Evolutionary conservation across 2,797 vertebrate species (phyloP).

Genomic region (Catostomus latipinnis): DNA sequence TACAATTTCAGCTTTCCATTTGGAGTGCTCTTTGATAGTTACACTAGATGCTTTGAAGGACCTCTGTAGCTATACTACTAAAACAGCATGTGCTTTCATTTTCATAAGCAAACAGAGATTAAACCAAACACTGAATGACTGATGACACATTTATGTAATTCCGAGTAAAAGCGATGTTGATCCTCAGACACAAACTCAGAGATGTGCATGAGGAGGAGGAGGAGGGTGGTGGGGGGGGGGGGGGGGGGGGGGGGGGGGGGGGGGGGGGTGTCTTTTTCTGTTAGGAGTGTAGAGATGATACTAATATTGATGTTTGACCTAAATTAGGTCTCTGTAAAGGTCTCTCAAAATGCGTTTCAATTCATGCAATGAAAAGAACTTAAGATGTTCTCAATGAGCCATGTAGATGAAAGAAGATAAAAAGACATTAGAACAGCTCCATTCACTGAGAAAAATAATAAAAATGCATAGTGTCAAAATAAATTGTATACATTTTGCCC

Average conservation of each 20-base stretch:
- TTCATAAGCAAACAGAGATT: conserved; percentile 49
- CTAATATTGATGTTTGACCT: conserved; percentile 76
- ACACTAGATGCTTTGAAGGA: conserved; percentile 61
- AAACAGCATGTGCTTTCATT: conserved; percentile 45
- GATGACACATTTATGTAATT: conserved; percentile 49
- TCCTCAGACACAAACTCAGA: conserved; percentile 52
- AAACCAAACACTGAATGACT: conserved; percentile 45
- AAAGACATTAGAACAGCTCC: conserved; percentile 40
- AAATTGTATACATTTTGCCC: conserved; percentile 82
- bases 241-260: background rate
- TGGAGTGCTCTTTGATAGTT: conserved; percentile 65
- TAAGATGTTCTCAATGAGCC: conserved; percentile 37
- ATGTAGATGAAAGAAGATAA: conserved; percentile 56
- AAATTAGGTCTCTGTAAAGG: conserved; percentile 77
- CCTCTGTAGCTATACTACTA: conserved; percentile 61
- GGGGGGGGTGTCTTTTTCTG: conserved; percentile 53
- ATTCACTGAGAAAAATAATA: conserved; percentile 61
- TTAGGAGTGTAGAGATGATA: conserved; percentile 65
- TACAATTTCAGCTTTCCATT: conserved; percentile 54
- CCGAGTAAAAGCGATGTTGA: conserved; percentile 54
- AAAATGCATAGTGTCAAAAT: conserved; percentile 70
- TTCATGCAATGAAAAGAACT: conserved; percentile 12
- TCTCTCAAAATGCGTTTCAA: conserved; percentile 23
- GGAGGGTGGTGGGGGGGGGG: too few relatives aligned
- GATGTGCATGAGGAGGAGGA: conserved; percentile 40